Evolutionary conservation across 2,113 vertebrate species (phyloP), one percentile per base, ranked within the genome.

Genomic region (Elephantulus edwardii): DNA sequence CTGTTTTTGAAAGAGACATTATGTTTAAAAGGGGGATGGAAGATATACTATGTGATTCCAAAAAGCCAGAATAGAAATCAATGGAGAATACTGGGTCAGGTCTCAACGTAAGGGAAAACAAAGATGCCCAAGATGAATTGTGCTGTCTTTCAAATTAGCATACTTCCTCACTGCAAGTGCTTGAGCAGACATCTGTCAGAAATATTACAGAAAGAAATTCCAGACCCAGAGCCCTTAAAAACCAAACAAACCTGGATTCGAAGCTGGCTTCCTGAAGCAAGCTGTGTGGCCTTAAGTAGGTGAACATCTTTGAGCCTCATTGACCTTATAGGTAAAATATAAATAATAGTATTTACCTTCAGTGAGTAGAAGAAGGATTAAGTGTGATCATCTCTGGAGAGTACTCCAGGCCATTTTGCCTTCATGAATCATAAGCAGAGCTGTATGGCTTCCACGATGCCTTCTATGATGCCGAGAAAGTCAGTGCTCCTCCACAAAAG

Each of bases 71-170:
- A 44, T 1, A 28, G 38, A 50, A 6, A 19, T 20, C 46, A 56
- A 46, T 17, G 28, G 11, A 75, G 70, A 19, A 42, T 24, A 64
- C 38, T 30, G 33, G 19, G 16, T 12, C 24, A 38, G 42, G 33
- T 62, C 76, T 70, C 22, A 40, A 7, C 19, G 48, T n/a, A 48
- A 85, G 60, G 50, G n/a, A 54, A 78, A 56, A 71, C 68, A 46
- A 58, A 38, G 38, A 87, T 28, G 38, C 46, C 16, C 33, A 11
- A 44, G 16, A 10, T n/a, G 52, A 54, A 48, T 8, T 5, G 35
- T 2, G 20, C 52, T 40, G 0, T 11, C 0, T 1, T 14, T 33
- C 44, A 11, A 50, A 75, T 42, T 1, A 5, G 12, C 0, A 13
- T 74, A 64, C 58, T 76, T 42, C 50, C 74, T 72, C 44, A 0